These are phyloP conservation scores for Apamea crenata DNA, from an alignment of 2,888 invertebrate genomes.

Conservation along the genomic window DNA sequence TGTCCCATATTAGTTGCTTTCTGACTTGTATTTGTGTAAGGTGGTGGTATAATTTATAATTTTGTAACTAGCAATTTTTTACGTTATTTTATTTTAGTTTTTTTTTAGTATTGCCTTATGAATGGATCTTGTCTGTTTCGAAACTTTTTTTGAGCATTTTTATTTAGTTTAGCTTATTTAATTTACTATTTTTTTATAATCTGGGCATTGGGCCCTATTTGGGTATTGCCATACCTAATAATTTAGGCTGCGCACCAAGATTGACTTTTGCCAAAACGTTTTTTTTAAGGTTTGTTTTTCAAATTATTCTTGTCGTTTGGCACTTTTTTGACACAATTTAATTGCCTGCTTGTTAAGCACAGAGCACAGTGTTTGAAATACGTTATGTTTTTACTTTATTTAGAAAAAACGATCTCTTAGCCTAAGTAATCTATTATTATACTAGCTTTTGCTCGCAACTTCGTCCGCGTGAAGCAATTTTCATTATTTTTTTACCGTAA, in stretches of 20 bases:
- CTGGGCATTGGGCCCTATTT: not conserved
- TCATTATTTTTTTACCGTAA: no score
- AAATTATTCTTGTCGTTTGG: not conserved
- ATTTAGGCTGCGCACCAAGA: not conserved
- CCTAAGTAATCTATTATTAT: not conserved
- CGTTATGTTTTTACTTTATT: not conserved
- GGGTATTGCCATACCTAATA: not conserved
- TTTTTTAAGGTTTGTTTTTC: not conserved
- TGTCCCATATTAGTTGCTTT: constrained; percentile 58
- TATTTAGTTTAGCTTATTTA: constrained; percentile 8
- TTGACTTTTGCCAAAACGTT: not conserved
- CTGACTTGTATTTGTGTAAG: constrained; percentile 46
- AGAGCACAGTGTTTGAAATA: constrained; percentile 27
- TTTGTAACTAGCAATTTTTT: constrained; percentile 36
- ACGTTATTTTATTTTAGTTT: not conserved
- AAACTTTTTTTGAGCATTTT: constrained; percentile 6
- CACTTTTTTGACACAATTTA: constrained; percentile 35
- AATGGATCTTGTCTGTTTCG: not conserved
- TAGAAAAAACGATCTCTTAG: not conserved
- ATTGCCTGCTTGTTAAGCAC: constrained; percentile 44
- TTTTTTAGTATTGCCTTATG: not conserved
- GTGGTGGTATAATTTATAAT: constrained; percentile 61
- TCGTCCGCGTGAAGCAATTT: no score
- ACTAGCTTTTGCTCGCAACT: no score
- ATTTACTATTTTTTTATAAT: not conserved